These are phyloP conservation scores for Medauroidea extradentata DNA, from an alignment of 1,140 invertebrate genomes.

Conservation along the genomic window DNA sequence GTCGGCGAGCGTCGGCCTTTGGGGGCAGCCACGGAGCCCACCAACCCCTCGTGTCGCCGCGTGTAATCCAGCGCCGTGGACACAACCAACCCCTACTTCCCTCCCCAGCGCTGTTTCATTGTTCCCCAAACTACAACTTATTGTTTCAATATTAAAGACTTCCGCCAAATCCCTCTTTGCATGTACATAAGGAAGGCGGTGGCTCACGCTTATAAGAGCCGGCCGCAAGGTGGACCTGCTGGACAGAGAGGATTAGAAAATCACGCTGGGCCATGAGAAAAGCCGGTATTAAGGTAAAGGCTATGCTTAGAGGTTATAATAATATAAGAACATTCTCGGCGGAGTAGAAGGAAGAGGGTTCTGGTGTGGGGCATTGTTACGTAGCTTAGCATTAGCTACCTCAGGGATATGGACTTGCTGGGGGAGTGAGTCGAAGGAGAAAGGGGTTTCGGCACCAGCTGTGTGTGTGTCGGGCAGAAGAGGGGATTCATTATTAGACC, in stretches of 20 bases:
- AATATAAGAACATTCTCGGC: neutral
- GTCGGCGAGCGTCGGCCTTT: too few relatives aligned
- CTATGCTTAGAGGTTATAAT: neutral
- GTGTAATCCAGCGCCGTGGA: too few relatives aligned
- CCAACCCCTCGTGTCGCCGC: too few relatives aligned
- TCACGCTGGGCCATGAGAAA: slow-evolving; percentile 2
- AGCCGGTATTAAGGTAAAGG: slow-evolving; percentile 7
- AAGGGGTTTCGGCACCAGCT: too few relatives aligned
- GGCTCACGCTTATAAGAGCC: too few relatives aligned
- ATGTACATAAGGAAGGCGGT: too few relatives aligned
- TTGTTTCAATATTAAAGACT: slow-evolving; percentile 15
- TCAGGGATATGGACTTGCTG: slow-evolving; percentile 4
- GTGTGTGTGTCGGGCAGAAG: too few relatives aligned
- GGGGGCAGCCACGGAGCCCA: too few relatives aligned
- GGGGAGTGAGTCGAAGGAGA: too few relatives aligned
- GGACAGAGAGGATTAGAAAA: slow-evolving; percentile 14
- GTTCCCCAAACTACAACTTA: slow-evolving; percentile 14
- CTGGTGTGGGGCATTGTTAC: slow-evolving; percentile 13
- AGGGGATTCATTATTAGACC: too few relatives aligned
- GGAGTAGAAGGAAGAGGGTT: neutral
- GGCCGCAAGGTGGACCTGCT: neutral
- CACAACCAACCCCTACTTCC: too few relatives aligned
- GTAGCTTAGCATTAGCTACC: slow-evolving; percentile 11
- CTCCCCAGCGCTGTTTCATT: neutral
- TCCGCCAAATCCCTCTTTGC: too few relatives aligned